Evolutionary conservation across 1,140 invertebrate species (phyloP).

Genomic region (Drosophila willistoni): DNA sequence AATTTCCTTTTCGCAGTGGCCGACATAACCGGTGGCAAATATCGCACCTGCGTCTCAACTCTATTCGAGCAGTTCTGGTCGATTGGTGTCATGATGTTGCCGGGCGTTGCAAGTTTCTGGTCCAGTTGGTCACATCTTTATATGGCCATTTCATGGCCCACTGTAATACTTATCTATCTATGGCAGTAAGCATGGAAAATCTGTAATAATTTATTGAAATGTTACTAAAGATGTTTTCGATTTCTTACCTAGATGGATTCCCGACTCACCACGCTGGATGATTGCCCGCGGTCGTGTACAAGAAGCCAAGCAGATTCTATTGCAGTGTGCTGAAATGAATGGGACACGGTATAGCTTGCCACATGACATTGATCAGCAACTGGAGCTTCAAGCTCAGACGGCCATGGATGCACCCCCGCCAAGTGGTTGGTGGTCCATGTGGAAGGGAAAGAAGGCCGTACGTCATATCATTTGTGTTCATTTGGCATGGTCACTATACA

Average conservation of each 20-base stretch:
- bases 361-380: slow-evolving; percentile 78
- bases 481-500: slow-evolving; percentile 81
- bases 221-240: not conserved
- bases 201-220: not conserved
- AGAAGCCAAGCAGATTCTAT: slow-evolving; percentile 88
- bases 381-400: slow-evolving; percentile 80
- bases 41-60: slow-evolving; percentile 78
- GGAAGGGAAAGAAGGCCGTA: slow-evolving; percentile 73
- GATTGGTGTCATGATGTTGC: slow-evolving; percentile 83
- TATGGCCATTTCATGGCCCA: slow-evolving; percentile 83
- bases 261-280: slow-evolving; percentile 94
- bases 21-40: slow-evolving; percentile 82
- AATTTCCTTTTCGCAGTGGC: slow-evolving; percentile 60
- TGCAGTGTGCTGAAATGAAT: slow-evolving; percentile 87
- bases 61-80: slow-evolving; percentile 84
- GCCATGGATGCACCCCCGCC: slow-evolving; percentile 77
- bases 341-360: slow-evolving; percentile 79
- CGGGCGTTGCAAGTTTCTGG: slow-evolving; percentile 81
- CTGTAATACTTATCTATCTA: slow-evolving; percentile 81
- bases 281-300: slow-evolving; percentile 88
- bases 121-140: slow-evolving; percentile 83
- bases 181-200: slow-evolving; percentile 70
- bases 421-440: slow-evolving; percentile 78
- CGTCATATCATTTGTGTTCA: slow-evolving; percentile 78
- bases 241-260: slow-evolving; percentile 84